Evolutionary conservation across 23 tunicate species (phyloP).

Genomic region (Styela clava): DNA sequence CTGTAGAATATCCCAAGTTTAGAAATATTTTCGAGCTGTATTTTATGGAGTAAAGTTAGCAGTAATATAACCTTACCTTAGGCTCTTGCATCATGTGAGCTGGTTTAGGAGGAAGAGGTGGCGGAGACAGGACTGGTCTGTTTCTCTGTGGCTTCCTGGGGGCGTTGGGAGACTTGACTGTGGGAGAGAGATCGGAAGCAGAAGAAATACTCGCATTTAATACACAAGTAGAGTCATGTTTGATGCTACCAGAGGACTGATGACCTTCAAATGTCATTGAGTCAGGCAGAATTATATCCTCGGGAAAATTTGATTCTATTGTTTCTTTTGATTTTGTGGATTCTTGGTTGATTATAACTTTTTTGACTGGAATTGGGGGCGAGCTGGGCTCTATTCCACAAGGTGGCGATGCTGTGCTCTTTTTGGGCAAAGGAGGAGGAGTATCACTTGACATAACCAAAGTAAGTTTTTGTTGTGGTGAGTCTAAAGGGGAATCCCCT

Average conservation of each 20-base stretch:
- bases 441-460: neutral
- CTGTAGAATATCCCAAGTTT: too few species aligned
- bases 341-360: too few species aligned
- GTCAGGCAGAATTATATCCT: neutral
- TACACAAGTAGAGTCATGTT: neutral
- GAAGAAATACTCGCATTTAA: neutral
- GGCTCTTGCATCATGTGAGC: slow-evolving; percentile 21
- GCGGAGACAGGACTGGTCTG: slow-evolving; percentile 34
- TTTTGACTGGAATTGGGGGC: neutral
- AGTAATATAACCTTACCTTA: slow-evolving; percentile 12
- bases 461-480: neutral
- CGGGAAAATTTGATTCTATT: neutral
- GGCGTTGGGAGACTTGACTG: slow-evolving; percentile 21
- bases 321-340: neutral
- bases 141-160: slow-evolving; percentile 56
- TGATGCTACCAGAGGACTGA: neutral
- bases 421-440: slow-evolving; percentile 10
- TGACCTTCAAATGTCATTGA: neutral
- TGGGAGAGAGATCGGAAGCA: neutral
- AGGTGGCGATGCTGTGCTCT: slow-evolving; percentile 10
- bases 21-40: too few species aligned
- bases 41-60: neutral
- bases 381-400: neutral
- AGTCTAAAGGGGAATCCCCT: neutral
- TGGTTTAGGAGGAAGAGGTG: slow-evolving; percentile 81